These are phyloP conservation scores for Phylloscopus trochiloides DNA, from an alignment of 2,113 vertebrate genomes.

Conservation along the genomic window DNA sequence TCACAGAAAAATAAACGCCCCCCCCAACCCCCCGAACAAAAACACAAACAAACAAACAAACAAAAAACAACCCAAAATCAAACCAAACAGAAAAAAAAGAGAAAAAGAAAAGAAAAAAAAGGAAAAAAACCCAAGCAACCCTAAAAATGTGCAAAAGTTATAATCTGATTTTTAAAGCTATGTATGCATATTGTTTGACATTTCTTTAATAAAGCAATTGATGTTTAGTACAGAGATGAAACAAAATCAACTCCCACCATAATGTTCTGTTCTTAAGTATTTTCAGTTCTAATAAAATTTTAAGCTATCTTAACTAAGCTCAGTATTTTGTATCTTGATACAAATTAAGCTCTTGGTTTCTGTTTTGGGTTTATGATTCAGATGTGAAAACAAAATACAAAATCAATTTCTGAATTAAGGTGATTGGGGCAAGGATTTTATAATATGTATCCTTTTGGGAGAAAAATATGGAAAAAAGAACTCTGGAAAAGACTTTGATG, in stretches of 20 bases:
- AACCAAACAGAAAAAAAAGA: background rate
- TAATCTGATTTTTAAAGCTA: background rate
- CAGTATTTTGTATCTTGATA: background rate
- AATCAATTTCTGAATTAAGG: background rate
- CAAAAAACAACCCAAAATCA: no score
- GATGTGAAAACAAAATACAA: background rate
- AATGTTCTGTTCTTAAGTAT: background rate
- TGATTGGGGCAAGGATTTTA: fast-evolving
- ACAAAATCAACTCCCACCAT: background rate
- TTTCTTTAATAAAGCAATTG: background rate
- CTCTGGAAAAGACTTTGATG: background rate
- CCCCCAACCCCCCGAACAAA: no score
- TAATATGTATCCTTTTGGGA: background rate
- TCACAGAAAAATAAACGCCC: background rate
- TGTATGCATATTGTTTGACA: background rate
- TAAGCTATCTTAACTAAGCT: background rate
- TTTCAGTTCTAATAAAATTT: background rate
- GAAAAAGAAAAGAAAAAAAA: no score
- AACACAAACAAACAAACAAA: no score
- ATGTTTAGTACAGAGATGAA: background rate
- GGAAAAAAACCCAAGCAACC: fast-evolving
- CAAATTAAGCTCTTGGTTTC: background rate
- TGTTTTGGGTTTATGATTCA: background rate
- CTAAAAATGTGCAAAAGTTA: background rate
- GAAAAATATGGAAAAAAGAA: background rate